phyloP scores from a whole-genome alignment of 2,888 invertebrate genomes.

The Drosophila rellima region DNA sequence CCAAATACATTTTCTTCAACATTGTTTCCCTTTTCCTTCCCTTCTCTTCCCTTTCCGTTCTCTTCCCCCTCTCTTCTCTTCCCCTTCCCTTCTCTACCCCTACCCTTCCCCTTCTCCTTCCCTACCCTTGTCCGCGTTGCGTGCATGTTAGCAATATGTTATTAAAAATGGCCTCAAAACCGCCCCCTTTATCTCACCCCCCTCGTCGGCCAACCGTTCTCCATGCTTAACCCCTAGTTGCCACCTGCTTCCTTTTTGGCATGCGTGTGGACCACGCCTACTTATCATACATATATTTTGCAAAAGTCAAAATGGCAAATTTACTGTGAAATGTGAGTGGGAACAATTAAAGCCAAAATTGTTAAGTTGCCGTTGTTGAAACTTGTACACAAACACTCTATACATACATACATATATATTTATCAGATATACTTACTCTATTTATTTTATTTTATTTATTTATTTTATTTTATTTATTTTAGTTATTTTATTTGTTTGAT shows the following conservation, averaged over 20 bases:
- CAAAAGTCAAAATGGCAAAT: not conserved
- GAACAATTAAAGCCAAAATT: constrained; percentile 5
- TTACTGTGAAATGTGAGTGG: not conserved
- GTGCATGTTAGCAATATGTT: constrained; percentile 62
- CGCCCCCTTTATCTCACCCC: no score
- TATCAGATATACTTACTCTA: no score
- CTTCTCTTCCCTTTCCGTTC: no score
- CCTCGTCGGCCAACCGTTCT: no score
- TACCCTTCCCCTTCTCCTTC: no score
- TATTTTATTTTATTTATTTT: no score
- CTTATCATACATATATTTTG: not conserved
- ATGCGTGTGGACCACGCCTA: constrained; percentile 27
- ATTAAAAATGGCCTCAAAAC: constrained; percentile 33
- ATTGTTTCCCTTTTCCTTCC: constrained; percentile 20
- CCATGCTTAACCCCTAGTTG: not conserved
- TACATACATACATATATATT: not conserved
- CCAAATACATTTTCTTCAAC: constrained; percentile 9
- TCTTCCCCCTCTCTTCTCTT: no score
- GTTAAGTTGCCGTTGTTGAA: not conserved
- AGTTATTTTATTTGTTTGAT: no score
- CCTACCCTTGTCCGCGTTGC: constrained; percentile 45
- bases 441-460: no score
- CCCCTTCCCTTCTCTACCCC: no score
- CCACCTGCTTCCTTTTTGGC: not conserved
- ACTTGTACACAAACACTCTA: not conserved